A percentile compares a stretch with the other conserved stretches of the same genome.
Conservation (phyloP, 1,140 invertebrate genomes). For the Drosophila kanapiae region DNA sequence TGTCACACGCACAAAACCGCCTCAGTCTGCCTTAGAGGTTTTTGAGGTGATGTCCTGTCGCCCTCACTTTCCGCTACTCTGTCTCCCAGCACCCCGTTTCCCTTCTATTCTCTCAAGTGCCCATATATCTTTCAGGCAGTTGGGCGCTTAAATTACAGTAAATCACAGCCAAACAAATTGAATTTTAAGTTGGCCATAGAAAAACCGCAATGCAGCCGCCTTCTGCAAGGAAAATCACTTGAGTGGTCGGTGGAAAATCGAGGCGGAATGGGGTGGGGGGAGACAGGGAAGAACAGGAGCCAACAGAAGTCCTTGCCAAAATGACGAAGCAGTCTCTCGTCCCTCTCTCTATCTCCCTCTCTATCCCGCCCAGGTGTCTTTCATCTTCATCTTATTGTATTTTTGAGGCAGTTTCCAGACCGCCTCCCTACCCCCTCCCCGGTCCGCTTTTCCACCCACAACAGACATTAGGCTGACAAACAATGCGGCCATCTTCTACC, state of each 20-base stretch:
- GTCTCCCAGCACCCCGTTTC: background rate
- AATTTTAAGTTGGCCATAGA: conserved; percentile 80
- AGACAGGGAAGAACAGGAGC: conserved; percentile 1
- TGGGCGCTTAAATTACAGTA: conserved; percentile 81
- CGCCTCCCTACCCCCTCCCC: conserved; percentile 3
- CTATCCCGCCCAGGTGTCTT: conserved; percentile 65
- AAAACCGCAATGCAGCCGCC: conserved; percentile 73
- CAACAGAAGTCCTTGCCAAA: conserved; percentile 67
- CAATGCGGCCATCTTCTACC: conserved; percentile 57
- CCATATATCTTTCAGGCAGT: conserved; percentile 74
- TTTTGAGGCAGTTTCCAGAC: conserved; percentile 45
- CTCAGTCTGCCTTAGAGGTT: conserved; percentile 21
- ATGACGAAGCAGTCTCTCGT: conserved; percentile 65
- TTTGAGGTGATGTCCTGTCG: conserved; percentile 34
- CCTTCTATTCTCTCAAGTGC: conserved; percentile 48
- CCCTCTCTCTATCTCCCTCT: background rate
- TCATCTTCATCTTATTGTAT: conserved; percentile 82
- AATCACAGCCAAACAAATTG: conserved; percentile 82
- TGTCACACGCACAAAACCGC: conserved; percentile 68
- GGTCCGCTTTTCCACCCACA: conserved; percentile 28
- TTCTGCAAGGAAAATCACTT: conserved; percentile 74
- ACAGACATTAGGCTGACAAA: conserved; percentile 81
- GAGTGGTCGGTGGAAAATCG: conserved; percentile 22
- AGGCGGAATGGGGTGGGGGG: background rate
- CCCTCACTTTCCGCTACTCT: background rate